Evolutionary conservation across 2,113 vertebrate species (phyloP).

Genomic region (Etia nguti): DNA sequence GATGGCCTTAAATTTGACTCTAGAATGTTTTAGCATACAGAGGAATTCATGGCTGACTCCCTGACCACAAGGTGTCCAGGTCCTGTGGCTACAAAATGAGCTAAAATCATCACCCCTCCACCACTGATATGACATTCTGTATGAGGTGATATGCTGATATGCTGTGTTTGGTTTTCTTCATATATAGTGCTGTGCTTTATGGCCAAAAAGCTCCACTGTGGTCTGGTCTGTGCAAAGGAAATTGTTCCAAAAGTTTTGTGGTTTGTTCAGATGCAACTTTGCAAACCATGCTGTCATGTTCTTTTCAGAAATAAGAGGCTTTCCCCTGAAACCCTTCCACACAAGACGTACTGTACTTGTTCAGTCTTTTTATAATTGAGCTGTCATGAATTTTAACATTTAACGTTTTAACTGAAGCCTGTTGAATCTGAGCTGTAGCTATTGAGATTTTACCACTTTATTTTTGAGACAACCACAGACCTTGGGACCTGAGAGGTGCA

Average conservation of each 20-base stretch:
- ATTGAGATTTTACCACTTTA: neutral
- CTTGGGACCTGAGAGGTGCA: neutral
- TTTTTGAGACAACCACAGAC: neutral
- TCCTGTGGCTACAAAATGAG: neutral
- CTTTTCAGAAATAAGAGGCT: neutral
- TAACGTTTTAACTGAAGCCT: neutral
- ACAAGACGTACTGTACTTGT: neutral
- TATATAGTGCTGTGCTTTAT: neutral
- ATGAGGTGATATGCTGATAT: neutral
- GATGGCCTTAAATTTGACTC: neutral
- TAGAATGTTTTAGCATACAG: neutral
- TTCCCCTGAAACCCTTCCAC: neutral
- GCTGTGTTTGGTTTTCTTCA: neutral
- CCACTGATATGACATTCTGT: neutral
- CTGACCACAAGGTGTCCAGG: neutral
- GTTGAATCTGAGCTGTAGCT: neutral
- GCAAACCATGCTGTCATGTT: neutral
- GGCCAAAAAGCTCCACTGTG: neutral
- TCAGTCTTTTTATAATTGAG: neutral
- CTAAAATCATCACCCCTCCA: neutral
- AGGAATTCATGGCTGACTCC: neutral
- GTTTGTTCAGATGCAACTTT: neutral
- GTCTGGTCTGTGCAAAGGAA: neutral
- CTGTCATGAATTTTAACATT: neutral
- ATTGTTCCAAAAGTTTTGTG: neutral